Evolutionary conservation across 1,140 invertebrate genomes (phyloP).

Genomic region (Dendrolimus punctatus): DNA sequence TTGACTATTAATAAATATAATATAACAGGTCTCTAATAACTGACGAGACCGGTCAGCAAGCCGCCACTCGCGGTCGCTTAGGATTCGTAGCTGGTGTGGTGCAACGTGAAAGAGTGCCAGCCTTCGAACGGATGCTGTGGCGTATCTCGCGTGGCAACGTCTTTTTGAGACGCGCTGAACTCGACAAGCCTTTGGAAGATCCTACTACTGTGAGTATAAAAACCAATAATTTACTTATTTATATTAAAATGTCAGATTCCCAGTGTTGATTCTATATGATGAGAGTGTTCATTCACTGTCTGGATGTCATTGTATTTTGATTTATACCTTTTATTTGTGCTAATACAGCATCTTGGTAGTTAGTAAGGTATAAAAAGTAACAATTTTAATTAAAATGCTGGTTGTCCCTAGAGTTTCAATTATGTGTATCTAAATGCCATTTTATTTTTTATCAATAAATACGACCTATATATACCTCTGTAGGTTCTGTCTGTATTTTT

Average conservation of each 20-base stretch:
- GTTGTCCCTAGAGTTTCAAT: background rate
- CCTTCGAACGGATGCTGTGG: conserved; percentile 98
- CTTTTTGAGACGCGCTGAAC: conserved; percentile 92
- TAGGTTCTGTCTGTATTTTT: too few species aligned
- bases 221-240: background rate
- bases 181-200: conserved; percentile 91
- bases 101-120: conserved; percentile 90
- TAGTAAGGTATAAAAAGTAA: background rate
- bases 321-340: too few species aligned
- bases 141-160: conserved; percentile 94
- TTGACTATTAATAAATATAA: background rate
- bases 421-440: too few species aligned
- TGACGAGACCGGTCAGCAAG: conserved; percentile 70
- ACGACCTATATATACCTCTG: too few species aligned
- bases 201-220: conserved; percentile 79
- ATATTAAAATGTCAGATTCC: background rate
- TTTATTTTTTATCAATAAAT: too few species aligned
- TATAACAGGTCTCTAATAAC: conserved; percentile 66
- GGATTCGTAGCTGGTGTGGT: conserved; percentile 92
- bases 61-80: conserved; percentile 74
- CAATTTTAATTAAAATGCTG: background rate
- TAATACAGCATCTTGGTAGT: background rate
- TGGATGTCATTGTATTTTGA: too few species aligned
- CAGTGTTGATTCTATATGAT: background rate
- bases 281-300: too few species aligned